Percentiles rank a stretch among this genome's conserved stretches.
Evolutionary conservation across 1,140 invertebrate species (phyloP).

Genomic region (Caenorhabditis inopinata): DNA sequence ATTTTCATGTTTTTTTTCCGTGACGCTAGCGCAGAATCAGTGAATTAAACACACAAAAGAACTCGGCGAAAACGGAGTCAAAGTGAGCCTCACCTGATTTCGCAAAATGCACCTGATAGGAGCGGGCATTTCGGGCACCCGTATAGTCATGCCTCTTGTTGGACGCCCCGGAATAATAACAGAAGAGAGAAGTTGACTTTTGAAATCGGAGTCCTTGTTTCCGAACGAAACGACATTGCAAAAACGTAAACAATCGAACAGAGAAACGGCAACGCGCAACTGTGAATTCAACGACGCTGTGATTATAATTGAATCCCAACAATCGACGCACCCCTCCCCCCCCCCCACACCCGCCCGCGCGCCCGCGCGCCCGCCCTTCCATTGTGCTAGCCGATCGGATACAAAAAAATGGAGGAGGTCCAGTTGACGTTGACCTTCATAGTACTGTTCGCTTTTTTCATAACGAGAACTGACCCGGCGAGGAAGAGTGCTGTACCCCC

Average conservation of each 20-base stretch:
- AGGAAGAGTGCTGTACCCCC: slow-evolving; percentile 12
- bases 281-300: background rate
- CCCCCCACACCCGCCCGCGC: too few species aligned
- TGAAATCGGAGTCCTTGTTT: slow-evolving; percentile 21
- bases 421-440: background rate
- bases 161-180: background rate
- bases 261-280: background rate
- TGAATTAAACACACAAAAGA: too few species aligned
- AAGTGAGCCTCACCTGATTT: background rate
- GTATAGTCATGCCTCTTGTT: slow-evolving; percentile 18
- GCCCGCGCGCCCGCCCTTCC: too few species aligned
- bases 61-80: too few species aligned
- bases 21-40: too few species aligned
- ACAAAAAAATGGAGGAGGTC: slow-evolving; percentile 5
- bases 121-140: slow-evolving; percentile 17
- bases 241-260: slow-evolving; percentile 26
- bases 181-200: background rate
- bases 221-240: slow-evolving; percentile 24
- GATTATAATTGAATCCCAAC: slow-evolving; percentile 27
- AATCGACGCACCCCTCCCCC: too few species aligned
- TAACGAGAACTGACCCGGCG: background rate
- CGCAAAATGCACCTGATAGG: background rate
- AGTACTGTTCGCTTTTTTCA: background rate
- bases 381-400: too few species aligned
- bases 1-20: too few species aligned